These are phyloP conservation scores for Cyclargus thomasi DNA, from an alignment of 1,140 invertebrate genomes.

Conservation along the genomic window DNA sequence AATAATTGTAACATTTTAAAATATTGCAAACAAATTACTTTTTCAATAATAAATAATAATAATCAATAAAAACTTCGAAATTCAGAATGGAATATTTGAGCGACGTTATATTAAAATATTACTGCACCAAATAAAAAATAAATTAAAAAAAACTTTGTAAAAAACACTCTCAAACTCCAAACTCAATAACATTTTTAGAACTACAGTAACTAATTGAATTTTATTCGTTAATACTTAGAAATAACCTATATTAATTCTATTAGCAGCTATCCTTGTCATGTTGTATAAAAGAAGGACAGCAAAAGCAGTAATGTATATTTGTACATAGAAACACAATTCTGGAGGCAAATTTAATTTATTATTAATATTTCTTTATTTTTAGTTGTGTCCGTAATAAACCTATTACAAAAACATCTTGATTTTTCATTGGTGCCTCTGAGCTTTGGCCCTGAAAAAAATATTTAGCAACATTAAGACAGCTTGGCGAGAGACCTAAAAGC, in stretches of 20 bases:
- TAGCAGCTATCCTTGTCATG: background rate
- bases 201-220: background rate
- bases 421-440: constrained; percentile 26
- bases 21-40: no score
- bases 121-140: no score
- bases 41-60: no score
- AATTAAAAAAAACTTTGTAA: no score
- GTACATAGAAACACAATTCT: constrained; percentile 56
- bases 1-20: no score
- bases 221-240: background rate
- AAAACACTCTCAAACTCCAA: no score
- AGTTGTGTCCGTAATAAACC: constrained; percentile 52
- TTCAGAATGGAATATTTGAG: no score
- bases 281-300: background rate
- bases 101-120: no score
- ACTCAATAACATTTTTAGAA: no score
- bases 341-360: constrained; percentile 66
- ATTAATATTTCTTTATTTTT: constrained; percentile 43
- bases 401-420: constrained; percentile 30
- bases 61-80: no score
- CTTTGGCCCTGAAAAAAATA: constrained; percentile 42
- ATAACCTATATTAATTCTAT: background rate
- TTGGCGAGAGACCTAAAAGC: no score
- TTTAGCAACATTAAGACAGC: no score
- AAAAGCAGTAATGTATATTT: constrained; percentile 52